Base-by-base conservation (phyloP, 2,888 invertebrate genomes). In the Argynnis bischoffii region DNA sequence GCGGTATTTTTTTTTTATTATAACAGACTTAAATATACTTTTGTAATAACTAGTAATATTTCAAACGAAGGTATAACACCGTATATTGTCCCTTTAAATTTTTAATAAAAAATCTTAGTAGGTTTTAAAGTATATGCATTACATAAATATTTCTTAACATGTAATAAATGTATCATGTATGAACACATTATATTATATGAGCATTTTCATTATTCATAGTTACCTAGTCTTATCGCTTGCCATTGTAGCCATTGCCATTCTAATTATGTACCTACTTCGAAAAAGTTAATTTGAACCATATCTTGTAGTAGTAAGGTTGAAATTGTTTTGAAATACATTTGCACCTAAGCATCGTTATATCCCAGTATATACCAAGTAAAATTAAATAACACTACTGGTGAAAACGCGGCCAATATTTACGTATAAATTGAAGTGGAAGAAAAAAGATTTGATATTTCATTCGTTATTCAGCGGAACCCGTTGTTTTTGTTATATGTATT, bases 211-310 rank as follows among this genome's bases (percentile, higher is more conserved):
- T 68, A 64, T 69, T 35, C 64, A 47, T 47, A 48, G 57, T 41
- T 64, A 54, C 63, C 48, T 61, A 65, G 59, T 69, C 50, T 64
- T 70, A 67, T 70, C 70, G 70, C 67, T 48, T 51, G 64, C 69
- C 60, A 70, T 67, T 67, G 64, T 70, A 67, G 31, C 67, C 57
- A 63, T 64, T 70, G 67, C 64, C 59, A 64, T 67, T 67, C 55
- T 61, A 67, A 64, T 64, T 64, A 56, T 56, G 51, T 51, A 47
- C n/a, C 8, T 41, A 31, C 26, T 57, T 56, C 13, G 61, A 13
- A 5, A n/a, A 47, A 50, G 6, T 15, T 8, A 67, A 64, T 64
- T 55, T 53, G 8, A 64, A 48, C 47, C 35, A 1, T 61, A 53
- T 15, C 0, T 0, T 5, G 1, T 15, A 2, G 0, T 0, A 0